Evolutionary conservation across 2,113 vertebrate genomes (phyloP).

Genomic region (Stercorarius parasiticus): DNA sequence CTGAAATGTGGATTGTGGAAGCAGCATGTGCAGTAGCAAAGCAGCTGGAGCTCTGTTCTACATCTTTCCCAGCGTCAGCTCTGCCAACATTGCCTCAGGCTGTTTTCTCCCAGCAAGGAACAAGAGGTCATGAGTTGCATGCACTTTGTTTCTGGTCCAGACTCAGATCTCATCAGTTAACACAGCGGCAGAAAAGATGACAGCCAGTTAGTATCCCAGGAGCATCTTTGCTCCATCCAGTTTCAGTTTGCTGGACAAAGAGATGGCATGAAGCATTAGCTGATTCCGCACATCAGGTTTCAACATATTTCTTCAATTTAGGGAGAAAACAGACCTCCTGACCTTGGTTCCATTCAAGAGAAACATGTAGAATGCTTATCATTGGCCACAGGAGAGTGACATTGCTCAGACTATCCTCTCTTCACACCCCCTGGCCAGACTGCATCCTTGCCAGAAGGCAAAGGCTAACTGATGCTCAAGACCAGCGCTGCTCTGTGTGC

Average conservation of each 20-base stretch:
- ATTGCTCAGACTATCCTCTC: background rate
- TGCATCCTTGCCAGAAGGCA: background rate
- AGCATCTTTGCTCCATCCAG: background rate
- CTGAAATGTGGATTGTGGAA: background rate
- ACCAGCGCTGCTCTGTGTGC: background rate
- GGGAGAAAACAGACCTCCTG: background rate
- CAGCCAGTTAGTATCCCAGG: background rate
- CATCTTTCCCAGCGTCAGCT: background rate
- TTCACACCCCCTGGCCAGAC: background rate
- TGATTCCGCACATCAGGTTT: background rate
- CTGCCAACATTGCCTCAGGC: background rate
- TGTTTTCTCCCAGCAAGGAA: background rate
- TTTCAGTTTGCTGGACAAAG: background rate
- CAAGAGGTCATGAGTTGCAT: background rate
- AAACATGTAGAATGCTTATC: background rate
- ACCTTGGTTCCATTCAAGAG: background rate
- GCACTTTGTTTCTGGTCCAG: background rate
- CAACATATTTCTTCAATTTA: background rate
- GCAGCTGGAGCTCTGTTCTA: background rate
- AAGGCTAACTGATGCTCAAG: background rate
- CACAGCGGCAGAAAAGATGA: background rate
- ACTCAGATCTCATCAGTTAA: background rate
- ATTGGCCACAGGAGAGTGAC: background rate
- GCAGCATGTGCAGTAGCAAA: background rate
- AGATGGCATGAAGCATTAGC: background rate